These are phyloP conservation scores for Venturia canescens DNA, from an alignment of 1,140 invertebrate genomes.

Conservation along the genomic window DNA sequence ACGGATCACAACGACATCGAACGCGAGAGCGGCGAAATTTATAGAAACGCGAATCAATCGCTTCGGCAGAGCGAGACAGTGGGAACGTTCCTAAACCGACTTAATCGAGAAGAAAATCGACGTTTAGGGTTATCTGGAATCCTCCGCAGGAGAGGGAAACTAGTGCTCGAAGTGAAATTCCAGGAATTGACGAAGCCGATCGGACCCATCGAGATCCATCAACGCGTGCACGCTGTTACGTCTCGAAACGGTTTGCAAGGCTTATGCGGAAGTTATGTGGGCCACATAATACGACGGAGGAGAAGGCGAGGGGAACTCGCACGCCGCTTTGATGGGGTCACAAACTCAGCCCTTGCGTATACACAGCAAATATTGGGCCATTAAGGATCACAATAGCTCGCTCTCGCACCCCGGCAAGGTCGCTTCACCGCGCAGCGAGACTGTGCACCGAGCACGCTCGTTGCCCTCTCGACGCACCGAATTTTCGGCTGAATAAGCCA, in stretches of 20 bases:
- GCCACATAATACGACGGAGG: background rate
- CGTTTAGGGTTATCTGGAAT: no score
- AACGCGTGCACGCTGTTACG: no score
- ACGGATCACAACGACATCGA: background rate
- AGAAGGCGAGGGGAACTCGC: slow-evolving; percentile 2
- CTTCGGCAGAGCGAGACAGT: no score
- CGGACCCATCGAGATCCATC: no score
- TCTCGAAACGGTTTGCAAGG: background rate
- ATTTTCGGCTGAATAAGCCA: slow-evolving; percentile 48
- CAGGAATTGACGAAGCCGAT: no score
- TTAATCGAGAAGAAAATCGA: no score
- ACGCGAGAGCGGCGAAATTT: background rate
- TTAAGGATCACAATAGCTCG: slow-evolving; percentile 67
- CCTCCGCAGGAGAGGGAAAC: no score
- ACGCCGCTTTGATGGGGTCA: slow-evolving; percentile 2
- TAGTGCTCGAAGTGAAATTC: no score
- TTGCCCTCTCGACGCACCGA: slow-evolving; percentile 43
- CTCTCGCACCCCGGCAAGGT: slow-evolving; percentile 43
- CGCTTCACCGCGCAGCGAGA: background rate
- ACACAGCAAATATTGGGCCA: slow-evolving; percentile 67
- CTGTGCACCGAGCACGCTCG: slow-evolving; percentile 24
- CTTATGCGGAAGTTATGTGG: background rate
- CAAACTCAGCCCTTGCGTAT: slow-evolving; percentile 12
- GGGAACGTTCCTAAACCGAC: no score
- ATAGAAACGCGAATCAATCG: no score